Base-by-base conservation (phyloP, 2,888 invertebrate genomes). In the Sminthurinus aureus region DNA sequence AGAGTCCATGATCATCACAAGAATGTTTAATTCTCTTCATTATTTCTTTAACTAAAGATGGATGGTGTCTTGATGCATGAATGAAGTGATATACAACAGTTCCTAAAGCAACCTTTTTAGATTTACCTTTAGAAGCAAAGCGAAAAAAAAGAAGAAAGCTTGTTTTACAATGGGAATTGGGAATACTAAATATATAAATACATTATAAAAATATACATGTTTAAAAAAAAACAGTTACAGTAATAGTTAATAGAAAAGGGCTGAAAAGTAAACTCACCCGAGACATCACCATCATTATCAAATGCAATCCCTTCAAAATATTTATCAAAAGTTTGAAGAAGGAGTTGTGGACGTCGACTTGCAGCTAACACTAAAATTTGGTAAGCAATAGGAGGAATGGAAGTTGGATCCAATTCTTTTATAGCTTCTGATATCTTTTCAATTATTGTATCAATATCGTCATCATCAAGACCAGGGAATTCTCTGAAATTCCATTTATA, bases 81-180 rank as follows among this genome's bases (percentile, higher is more conserved):
- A 87, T 73, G 69, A 88, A 86, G 67, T 87, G 85, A 67, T 79
- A 87, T 0, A 87, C 87, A 13, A 86, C 85, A 2, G 85, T 87
- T 0, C 87, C 88, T n/a, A 88, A 73, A n/a, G 86, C 85, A 67
- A 86, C 86, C 13, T 85, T 78, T 26, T 85, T 85, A 9, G 81
- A 64, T 38, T 11, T 82, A 38, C 11, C 73, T 79, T 11, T 67
- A 11, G n/a, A 52, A 52, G 52, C 9, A 52, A 52, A 52, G 52
- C 13, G 8, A 11, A 52, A 52, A 13, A 52, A 52, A 52, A 52
- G n/a, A n/a, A n/a, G n/a, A n/a, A 81, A 71, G 0, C 75, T 73
- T 9, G 51, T 11, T 51, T 64, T 26, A 22, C 11, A 9, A 74
- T n/a, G 8, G 2, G n/a, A 76, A n/a, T 4, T 9, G 18, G 26